Conservation (phyloP, 2,113 vertebrate genomes). For the Globicephala melas region DNA sequence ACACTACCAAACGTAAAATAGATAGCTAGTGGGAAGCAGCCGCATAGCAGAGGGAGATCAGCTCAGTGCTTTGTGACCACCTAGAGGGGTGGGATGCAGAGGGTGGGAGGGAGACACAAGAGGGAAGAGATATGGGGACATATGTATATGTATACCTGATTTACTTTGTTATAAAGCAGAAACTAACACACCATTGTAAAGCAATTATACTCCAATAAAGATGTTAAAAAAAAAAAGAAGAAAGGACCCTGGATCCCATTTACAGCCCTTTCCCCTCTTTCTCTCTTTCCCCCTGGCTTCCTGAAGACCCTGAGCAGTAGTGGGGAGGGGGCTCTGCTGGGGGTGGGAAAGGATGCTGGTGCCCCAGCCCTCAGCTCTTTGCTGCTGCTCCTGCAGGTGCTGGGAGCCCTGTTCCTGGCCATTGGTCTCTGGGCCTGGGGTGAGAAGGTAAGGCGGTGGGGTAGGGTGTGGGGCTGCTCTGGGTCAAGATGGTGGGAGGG, state of each 20-base stretch:
- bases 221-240: neutral
- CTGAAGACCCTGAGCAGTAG: neutral
- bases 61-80: too few species aligned
- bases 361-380: neutral
- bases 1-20: too few species aligned
- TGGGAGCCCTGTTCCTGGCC: constrained; percentile 91
- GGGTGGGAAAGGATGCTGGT: neutral
- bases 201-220: too few species aligned
- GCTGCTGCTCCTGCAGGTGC: constrained; percentile 82
- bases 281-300: neutral
- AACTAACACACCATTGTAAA: too few species aligned
- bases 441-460: constrained; percentile 88
- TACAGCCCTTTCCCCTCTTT: neutral
- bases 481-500: neutral
- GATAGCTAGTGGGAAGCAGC: too few species aligned
- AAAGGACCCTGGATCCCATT: neutral
- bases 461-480: neutral
- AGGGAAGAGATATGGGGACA: too few species aligned
- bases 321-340: too few species aligned
- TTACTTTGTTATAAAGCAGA: too few species aligned
- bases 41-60: too few species aligned
- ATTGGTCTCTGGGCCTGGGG: constrained; percentile 96
- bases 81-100: too few species aligned
- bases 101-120: too few species aligned
- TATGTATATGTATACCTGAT: too few species aligned